Evolutionary conservation across 2,888 invertebrate species (phyloP).

Genomic region (Archaeoteleia sp.): DNA sequence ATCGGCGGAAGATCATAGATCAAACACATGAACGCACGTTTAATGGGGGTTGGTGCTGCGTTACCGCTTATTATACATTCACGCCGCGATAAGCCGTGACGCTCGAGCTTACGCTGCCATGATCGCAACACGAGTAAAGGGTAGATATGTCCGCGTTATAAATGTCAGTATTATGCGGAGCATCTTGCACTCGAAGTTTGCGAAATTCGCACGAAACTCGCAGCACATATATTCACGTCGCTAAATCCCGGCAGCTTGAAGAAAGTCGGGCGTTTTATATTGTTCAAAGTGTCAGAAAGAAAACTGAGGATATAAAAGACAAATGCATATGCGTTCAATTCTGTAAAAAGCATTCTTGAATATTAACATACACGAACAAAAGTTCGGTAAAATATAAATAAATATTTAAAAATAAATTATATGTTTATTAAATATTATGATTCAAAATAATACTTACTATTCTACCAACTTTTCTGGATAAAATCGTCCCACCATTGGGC

Average conservation of each 20-base stretch:
- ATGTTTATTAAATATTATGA: too few species aligned
- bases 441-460: too few species aligned
- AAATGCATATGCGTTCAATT: background rate
- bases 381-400: too few species aligned
- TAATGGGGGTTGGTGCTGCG: slow-evolving; percentile 65
- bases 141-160: slow-evolving; percentile 74
- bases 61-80: slow-evolving; percentile 74
- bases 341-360: too few species aligned
- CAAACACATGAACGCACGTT: slow-evolving; percentile 69
- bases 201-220: slow-evolving; percentile 53
- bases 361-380: too few species aligned
- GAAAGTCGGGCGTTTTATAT: slow-evolving; percentile 28
- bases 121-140: slow-evolving; percentile 69
- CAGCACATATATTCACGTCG: slow-evolving; percentile 46
- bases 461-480: too few species aligned
- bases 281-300: slow-evolving; percentile 17
- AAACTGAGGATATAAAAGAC: slow-evolving; percentile 7
- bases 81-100: slow-evolving; percentile 64
- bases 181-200: slow-evolving; percentile 58
- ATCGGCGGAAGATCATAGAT: slow-evolving; percentile 72
- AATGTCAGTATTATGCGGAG: slow-evolving; percentile 74
- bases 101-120: slow-evolving; percentile 59
- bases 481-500: too few species aligned
- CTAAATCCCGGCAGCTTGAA: slow-evolving; percentile 24
- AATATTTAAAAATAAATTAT: too few species aligned